Evolutionary conservation across 2,113 vertebrate genomes (phyloP).

Genomic region (Pollachius pollachius): DNA sequence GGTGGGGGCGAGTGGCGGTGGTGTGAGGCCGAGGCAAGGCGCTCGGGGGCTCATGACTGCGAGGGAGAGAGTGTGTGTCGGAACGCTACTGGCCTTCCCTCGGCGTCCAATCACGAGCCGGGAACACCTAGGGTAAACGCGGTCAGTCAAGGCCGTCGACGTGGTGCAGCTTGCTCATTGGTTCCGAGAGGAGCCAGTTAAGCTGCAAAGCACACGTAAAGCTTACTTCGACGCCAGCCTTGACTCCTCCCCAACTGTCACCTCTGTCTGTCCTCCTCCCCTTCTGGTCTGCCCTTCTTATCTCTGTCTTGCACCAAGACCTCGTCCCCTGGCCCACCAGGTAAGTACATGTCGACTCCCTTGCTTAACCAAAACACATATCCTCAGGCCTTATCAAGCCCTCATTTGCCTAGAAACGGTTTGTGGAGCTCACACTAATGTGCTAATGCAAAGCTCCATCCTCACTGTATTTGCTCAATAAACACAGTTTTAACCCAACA

Average conservation of each 20-base stretch:
- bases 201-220: no score
- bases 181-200: no score
- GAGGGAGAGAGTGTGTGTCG: conserved; percentile 52
- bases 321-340: neutral
- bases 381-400: conserved; percentile 21
- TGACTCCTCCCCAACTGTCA: neutral
- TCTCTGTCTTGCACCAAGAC: neutral
- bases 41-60: conserved; percentile 30
- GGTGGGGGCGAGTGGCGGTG: conserved; percentile 7
- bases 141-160: conserved; percentile 33
- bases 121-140: neutral
- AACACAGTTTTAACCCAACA: no score
- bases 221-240: no score
- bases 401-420: conserved; percentile 31
- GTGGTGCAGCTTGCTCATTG: conserved; percentile 7
- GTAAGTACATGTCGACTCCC: neutral
- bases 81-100: conserved; percentile 58
- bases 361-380: neutral
- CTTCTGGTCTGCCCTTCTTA: neutral
- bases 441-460: no score
- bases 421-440: no score
- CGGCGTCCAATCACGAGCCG: conserved; percentile 47
- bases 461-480: no score
- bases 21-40: conserved; percentile 16
- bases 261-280: neutral